Conservation (phyloP, 35 echinoderm and acorn worm genomes). For the Holothuria glaberrima region DNA sequence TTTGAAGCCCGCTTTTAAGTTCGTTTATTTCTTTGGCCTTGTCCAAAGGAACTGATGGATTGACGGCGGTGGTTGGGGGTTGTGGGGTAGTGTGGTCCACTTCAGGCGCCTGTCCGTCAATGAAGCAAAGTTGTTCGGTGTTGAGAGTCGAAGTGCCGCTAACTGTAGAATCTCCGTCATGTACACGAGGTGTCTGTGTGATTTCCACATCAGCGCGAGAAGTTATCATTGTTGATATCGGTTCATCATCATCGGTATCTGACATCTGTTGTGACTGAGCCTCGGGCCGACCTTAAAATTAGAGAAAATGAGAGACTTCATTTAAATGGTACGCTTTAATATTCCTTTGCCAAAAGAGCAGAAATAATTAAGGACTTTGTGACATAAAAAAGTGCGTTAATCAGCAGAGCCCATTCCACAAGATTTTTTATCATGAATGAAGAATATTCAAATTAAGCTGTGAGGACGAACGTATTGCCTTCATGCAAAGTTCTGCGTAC, state of each 20-base stretch:
- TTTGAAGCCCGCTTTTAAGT: neutral
- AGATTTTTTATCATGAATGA: no score
- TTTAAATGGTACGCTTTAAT: no score
- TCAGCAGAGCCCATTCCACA: no score
- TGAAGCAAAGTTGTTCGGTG: neutral
- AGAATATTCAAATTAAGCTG: no score
- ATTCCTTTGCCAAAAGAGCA: no score
- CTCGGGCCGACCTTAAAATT: constrained; percentile 18
- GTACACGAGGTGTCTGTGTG: neutral
- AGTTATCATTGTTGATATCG: constrained; percentile 3
- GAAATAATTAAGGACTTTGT: no score
- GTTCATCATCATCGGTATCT: neutral
- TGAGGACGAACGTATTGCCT: no score
- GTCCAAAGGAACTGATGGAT: neutral
- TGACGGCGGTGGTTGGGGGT: neutral
- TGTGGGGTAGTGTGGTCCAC: neutral
- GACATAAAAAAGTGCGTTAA: no score
- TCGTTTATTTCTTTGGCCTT: neutral
- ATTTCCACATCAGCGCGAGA: neutral
- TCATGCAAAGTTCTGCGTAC: no score
- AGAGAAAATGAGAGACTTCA: no score
- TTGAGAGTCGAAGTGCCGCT: neutral
- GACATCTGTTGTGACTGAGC: neutral
- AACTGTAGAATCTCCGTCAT: neutral
- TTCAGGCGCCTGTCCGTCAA: neutral